Percentiles rank a stretch among this genome's conserved stretches.
Evolutionary conservation across 2,888 invertebrate genomes (phyloP).

Genomic region (Lasioglossum lativentre): DNA sequence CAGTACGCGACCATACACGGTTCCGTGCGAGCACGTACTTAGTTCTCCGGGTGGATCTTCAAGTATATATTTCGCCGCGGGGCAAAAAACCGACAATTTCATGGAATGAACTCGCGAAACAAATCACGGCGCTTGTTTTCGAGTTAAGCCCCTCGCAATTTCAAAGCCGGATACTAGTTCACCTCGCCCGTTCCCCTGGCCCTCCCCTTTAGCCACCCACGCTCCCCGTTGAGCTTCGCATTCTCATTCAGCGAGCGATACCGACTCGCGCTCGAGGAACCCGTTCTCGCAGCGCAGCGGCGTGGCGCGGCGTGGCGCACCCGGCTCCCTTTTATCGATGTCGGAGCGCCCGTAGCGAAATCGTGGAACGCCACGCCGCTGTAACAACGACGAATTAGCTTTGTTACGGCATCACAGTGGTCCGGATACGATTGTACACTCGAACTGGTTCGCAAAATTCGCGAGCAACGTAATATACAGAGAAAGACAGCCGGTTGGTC

Average conservation of each 20-base stretch:
- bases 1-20: not conserved
- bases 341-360: slow-evolving; percentile 59
- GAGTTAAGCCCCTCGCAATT: slow-evolving; percentile 64
- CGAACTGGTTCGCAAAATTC: slow-evolving; percentile 56
- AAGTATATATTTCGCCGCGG: slow-evolving; percentile 36
- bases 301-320: too few relatives aligned
- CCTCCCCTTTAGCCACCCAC: not conserved
- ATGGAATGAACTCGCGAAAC: slow-evolving; percentile 46
- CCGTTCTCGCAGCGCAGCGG: slow-evolving; percentile 9
- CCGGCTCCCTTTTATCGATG: slow-evolving; percentile 50
- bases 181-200: slow-evolving; percentile 20
- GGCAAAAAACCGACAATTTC: slow-evolving; percentile 43
- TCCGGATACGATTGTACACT: slow-evolving; percentile 58
- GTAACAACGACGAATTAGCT: slow-evolving; percentile 75
- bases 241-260: slow-evolving; percentile 57
- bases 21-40: not conserved
- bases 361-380: slow-evolving; percentile 52
- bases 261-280: slow-evolving; percentile 32
- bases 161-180: slow-evolving; percentile 56
- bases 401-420: slow-evolving; percentile 72
- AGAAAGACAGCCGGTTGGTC: not conserved
- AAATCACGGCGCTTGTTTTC: slow-evolving; percentile 60
- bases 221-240: slow-evolving; percentile 40
- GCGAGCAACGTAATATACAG: slow-evolving; percentile 36
- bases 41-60: slow-evolving; percentile 15